Base-by-base conservation (phyloP, 1,140 invertebrate genomes). In the Drosophila busckii region DNA sequence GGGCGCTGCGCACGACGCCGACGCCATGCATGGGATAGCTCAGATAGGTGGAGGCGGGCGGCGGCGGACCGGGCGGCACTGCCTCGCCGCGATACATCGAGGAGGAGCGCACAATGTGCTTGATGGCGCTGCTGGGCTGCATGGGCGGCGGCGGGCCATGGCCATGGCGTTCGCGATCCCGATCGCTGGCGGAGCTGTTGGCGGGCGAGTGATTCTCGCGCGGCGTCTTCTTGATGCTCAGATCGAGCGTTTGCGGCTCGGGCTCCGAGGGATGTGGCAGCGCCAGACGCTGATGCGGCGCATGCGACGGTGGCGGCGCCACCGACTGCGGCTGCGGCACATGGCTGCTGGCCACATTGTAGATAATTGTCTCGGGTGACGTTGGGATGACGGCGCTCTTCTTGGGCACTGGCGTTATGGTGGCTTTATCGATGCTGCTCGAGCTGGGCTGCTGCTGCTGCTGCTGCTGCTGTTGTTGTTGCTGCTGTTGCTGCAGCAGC, bases 221-320 rank as follows among this genome's bases (percentile, higher is more conserved):
- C 10, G 93, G 86, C 2, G 92, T 92, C 65, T 94, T 93, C 80
- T 95, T 96, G 9, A 95, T 93, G 70, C 93, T 95, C 23, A 96
- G 85, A 82, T 96, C 94, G 0, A 96, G 88, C 0, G 94, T 93
- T 41, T 92, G 91, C 10, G 90, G 90, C 53, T 92, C 91, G 2
- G 89, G 78, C 48, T 89, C 87, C 28, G 29, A 15, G 90, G 84
- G 92, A 88, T 10, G 92, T 88, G 56, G 63, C 32, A 41, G 44
- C 7, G 31, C 10, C 32, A 68, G 9, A n/a, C 35, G 42, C 5
- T 53, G 52, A 10, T 54, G 29, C 29, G 42, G 49, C 2, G 32
- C 10, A 10, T 60, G 58, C n/a, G 37, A 26, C 0, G 61, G 45
- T 2, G 50, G 66, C 4, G 44, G 60, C 3, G 54, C 17, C 0